Evolutionary conservation across 2,888 invertebrate species (phyloP).

Genomic region (Conomelus anceps): DNA sequence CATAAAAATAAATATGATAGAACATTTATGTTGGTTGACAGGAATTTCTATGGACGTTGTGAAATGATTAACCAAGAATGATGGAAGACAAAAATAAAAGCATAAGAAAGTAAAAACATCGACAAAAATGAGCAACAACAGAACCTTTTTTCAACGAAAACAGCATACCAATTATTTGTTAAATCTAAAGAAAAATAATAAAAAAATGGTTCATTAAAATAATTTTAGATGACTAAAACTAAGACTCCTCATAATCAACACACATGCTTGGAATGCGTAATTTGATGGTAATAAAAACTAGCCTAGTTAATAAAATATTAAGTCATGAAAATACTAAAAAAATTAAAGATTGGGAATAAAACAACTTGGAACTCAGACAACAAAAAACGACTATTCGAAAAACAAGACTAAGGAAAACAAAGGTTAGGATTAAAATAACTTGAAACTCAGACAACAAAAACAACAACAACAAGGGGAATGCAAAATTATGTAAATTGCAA

Average conservation of each 20-base stretch:
- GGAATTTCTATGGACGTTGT: no score
- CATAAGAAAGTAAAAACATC: not conserved
- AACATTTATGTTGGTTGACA: no score
- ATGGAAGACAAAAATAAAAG: not conserved
- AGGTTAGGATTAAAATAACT: not conserved
- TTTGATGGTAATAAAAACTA: not conserved
- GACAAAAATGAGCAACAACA: not conserved
- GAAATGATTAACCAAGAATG: no score
- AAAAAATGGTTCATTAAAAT: not conserved
- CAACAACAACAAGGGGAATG: not conserved
- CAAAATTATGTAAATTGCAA: not conserved
- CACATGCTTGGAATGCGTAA: no score
- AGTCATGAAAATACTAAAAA: not conserved
- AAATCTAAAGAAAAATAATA: not conserved
- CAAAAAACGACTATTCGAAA: no score
- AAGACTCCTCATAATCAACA: not conserved
- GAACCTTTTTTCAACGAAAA: not conserved
- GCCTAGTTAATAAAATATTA: not conserved
- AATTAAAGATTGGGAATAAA: not conserved
- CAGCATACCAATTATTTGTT: not conserved
- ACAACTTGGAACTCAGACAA: not conserved
- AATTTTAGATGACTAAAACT: not conserved
- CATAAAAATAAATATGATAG: no score
- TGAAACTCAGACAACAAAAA: not conserved
- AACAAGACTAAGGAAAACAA: not conserved